These are phyloP conservation scores for Zapus hudsonius DNA, from an alignment of 2,113 vertebrate species.

Conservation along the genomic window DNA sequence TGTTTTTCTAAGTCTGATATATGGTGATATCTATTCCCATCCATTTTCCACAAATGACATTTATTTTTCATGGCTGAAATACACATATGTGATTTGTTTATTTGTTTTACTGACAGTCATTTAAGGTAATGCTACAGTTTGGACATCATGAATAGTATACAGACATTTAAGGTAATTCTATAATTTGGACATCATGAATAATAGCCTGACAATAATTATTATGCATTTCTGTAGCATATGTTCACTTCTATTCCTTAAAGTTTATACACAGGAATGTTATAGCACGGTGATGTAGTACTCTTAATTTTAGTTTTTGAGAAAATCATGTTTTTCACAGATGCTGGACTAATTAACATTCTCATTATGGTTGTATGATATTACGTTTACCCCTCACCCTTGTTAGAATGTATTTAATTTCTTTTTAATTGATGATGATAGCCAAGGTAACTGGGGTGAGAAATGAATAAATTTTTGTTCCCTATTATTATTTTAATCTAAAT, in stretches of 20 bases:
- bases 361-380: not conserved
- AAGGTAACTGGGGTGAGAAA: too few relatives aligned
- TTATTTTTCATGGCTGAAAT: not conserved
- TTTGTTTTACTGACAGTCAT: not conserved
- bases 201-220: too few relatives aligned
- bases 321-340: not conserved
- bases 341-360: too few relatives aligned
- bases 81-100: not conserved
- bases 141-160: too few relatives aligned
- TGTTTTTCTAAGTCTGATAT: not conserved
- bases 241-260: not conserved
- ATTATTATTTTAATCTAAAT: not conserved
- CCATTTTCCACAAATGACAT: not conserved
- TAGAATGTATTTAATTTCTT: not conserved
- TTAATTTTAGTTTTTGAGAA: not conserved
- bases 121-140: not conserved
- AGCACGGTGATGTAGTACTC: not conserved
- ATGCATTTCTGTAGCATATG: too few relatives aligned
- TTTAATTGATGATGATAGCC: not conserved
- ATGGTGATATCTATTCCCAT: not conserved
- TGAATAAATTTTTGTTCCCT: not conserved
- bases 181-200: too few relatives aligned
- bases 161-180: too few relatives aligned
- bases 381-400: not conserved
- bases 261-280: too few relatives aligned